Percentiles rank a stretch among this genome's conserved stretches.
These are phyloP conservation scores for Istiophorus platypterus DNA, from an alignment of 2,113 vertebrate genomes.

Conservation along the genomic window DNA sequence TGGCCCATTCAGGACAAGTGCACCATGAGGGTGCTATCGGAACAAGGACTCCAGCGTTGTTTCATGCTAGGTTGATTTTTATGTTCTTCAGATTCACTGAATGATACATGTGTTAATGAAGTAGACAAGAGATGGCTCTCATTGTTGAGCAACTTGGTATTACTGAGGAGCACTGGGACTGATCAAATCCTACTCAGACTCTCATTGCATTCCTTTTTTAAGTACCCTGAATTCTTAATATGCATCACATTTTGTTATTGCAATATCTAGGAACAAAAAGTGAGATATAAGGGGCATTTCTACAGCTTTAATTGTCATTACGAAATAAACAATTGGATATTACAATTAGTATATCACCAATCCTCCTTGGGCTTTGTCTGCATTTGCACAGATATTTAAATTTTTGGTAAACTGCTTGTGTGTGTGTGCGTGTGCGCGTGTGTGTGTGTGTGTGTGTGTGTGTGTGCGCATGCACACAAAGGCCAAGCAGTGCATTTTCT, in stretches of 20 bases:
- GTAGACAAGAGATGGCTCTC: constrained; percentile 73
- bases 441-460: neutral
- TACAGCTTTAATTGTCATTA: neutral
- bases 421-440: neutral
- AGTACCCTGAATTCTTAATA: constrained; percentile 52
- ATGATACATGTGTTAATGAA: constrained; percentile 79
- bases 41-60: constrained; percentile 62
- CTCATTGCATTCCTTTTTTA: constrained; percentile 14
- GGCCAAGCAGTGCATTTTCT: constrained; percentile 30
- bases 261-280: constrained; percentile 4
- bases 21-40: constrained; percentile 69
- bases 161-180: constrained; percentile 51
- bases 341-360: neutral
- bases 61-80: constrained; percentile 80
- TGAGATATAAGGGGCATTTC: constrained; percentile 20
- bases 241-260: constrained; percentile 27
- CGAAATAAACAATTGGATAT: neutral
- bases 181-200: constrained; percentile 43
- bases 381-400: constrained; percentile 20
- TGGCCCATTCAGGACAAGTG: constrained; percentile 81
- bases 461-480: neutral
- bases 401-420: constrained; percentile 12
- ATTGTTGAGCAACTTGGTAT: constrained; percentile 60
- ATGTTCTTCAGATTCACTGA: constrained; percentile 73
- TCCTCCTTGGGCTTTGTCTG: neutral